Evolutionary conservation across 2,888 invertebrate species (phyloP).

Genomic region (Trissolcus japonicus): DNA sequence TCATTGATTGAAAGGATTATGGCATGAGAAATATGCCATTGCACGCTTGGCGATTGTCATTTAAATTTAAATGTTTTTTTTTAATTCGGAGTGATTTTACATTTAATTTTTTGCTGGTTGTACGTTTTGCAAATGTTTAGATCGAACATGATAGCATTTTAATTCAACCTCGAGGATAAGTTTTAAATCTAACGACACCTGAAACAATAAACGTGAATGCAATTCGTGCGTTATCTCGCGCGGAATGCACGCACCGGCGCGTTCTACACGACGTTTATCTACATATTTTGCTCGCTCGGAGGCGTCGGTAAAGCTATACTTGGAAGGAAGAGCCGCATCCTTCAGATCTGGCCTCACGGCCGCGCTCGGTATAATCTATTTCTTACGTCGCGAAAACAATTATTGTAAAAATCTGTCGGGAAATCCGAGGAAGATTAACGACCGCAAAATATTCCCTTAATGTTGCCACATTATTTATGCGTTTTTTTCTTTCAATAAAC

Average conservation of each 20-base stretch:
- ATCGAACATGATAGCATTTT: neutral
- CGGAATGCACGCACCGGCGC: conserved; percentile 57
- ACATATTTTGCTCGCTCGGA: conserved; percentile 50
- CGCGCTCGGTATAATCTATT: conserved; percentile 36
- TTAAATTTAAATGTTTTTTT: too few species aligned
- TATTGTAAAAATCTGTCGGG: conserved; percentile 42
- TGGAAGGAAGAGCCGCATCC: conserved; percentile 50
- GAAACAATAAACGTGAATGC: conserved; percentile 65
- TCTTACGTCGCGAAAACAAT: conserved; percentile 46
- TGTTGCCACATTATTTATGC: conserved; percentile 8
- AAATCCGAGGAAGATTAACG: conserved; percentile 43
- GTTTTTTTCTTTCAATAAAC: neutral
- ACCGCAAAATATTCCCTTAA: conserved; percentile 12
- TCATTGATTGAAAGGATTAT: conserved; percentile 21
- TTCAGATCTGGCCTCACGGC: conserved; percentile 40
- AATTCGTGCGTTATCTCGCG: conserved; percentile 65
- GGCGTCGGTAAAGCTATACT: conserved; percentile 56
- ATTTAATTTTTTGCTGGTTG: too few species aligned
- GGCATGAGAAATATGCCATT: neutral
- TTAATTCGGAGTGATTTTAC: too few species aligned
- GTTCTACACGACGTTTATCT: conserved; percentile 58
- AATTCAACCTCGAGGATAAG: conserved; percentile 13
- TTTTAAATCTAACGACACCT: conserved; percentile 66
- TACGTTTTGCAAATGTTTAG: too few species aligned
- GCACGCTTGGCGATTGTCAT: too few species aligned